Evolutionary conservation across 2,797 vertebrate genomes (phyloP), one percentile per base, ranked within the genome.

Genomic region (Scleropages formosus): DNA sequence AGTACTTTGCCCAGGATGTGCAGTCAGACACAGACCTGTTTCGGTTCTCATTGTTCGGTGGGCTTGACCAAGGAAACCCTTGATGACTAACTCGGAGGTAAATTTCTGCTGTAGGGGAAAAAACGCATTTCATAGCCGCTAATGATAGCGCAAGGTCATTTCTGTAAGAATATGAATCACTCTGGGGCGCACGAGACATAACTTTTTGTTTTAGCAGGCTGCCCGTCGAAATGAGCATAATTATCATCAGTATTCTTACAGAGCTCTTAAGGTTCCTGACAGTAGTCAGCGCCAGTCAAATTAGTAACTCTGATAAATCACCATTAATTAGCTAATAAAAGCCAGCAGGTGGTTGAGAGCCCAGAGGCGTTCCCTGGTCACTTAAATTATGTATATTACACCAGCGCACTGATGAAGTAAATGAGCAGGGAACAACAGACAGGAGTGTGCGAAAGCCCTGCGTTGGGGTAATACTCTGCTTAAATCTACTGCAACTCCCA

Each of bases 281-380:
- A 94, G 94, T 94, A 93, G 90, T 94, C 88, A 84, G 89, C 89
- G 90, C 90, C 88, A 89, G 90, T 95, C 92, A 94, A 95, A 97
- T 95, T 94, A 96, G 93, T 91, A 93, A 92, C 91, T 93, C 91
- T 92, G 93, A 95, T 96, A 97, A 96, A 96, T 96, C 95, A 96
- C 92, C 93, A 95, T 96, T 97, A 96, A 97, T 96, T 98, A 97
- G 93, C 92, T 96, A 96, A 96, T 96, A 95, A 95, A 96, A 95
- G 91, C 91, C 91, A 96, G 94, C 95, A 97, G 94, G 95, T 96
- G 93, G 93, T 95, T 96, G 85, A 82, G 89, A 93, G 94, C 93
- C 92, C 91, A 92, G 91, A 96, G 94, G 95, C 91, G 94, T 94
- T 94, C 94, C 92, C 93, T 86, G 84, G 91, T 94, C 94, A 89